These are phyloP conservation scores for Mustela lutreola DNA, from an alignment of 2,113 vertebrate species.

Conservation along the genomic window DNA sequence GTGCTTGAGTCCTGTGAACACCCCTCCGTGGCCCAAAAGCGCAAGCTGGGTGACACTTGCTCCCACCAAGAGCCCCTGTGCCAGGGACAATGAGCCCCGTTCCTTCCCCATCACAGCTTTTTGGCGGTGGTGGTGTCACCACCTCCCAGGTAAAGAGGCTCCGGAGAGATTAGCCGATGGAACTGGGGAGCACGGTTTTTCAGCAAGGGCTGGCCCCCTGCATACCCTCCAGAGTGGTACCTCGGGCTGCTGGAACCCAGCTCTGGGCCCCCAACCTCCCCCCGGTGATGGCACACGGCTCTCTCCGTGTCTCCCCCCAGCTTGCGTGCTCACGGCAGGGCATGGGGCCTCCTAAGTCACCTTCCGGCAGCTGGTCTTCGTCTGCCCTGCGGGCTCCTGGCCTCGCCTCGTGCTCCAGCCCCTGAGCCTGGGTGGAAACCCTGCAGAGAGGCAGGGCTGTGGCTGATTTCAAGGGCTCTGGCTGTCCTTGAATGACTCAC, in stretches of 20 bases:
- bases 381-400: rapidly evolving
- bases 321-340: neutral
- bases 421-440: rapidly evolving
- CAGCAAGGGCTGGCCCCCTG: neutral
- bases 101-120: neutral
- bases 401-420: neutral
- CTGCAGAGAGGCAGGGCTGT: rapidly evolving
- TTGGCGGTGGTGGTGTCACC: rapidly evolving
- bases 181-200: rapidly evolving
- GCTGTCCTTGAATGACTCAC: neutral
- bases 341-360: neutral
- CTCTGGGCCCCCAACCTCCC: neutral
- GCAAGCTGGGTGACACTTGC: neutral
- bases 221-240: neutral
- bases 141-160: too few species aligned
- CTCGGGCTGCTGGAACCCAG: neutral
- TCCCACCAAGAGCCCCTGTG: too few species aligned
- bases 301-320: neutral
- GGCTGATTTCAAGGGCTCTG: neutral
- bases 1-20: rapidly evolving
- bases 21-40: neutral
- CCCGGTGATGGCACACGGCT: rapidly evolving
- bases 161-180: neutral
- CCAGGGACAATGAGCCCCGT: rapidly evolving
- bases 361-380: neutral